Evolutionary conservation across 2,113 vertebrate genomes (phyloP).

Genomic region (Ondatra zibethicus): DNA sequence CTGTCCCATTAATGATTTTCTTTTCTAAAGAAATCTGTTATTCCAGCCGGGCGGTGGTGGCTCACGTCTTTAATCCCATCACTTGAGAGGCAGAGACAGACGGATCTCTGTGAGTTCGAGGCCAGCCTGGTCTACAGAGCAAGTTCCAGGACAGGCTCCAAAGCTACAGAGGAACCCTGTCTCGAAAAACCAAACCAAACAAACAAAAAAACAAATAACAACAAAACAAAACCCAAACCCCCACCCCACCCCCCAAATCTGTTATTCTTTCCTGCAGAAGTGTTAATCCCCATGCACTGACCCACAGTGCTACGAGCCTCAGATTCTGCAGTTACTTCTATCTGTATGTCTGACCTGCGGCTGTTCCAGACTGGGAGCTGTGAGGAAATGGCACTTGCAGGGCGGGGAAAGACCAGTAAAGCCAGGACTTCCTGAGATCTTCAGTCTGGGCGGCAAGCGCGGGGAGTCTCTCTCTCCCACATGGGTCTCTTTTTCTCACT

Average conservation of each 20-base stretch:
- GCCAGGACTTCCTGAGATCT: background rate
- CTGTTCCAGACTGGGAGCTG: background rate
- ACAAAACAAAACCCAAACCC: background rate
- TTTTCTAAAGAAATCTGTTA: background rate
- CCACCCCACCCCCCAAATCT: background rate
- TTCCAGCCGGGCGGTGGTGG: background rate
- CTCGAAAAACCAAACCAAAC: background rate
- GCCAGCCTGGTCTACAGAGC: background rate
- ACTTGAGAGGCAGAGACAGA: background rate
- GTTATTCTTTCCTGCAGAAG: background rate
- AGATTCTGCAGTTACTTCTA: background rate
- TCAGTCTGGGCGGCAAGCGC: accelerated
- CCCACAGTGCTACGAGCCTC: background rate
- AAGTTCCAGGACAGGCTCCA: background rate
- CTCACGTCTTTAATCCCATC: background rate
- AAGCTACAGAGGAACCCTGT: background rate
- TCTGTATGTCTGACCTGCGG: background rate
- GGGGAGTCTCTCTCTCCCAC: background rate
- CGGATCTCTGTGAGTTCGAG: background rate
- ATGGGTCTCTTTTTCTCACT: background rate
- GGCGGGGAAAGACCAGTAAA: accelerated
- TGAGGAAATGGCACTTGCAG: background rate
- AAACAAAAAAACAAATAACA: background rate
- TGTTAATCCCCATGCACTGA: background rate
- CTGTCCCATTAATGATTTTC: no score